Evolutionary conservation across 2,888 invertebrate species (phyloP), one percentile per base, ranked within the genome.

Genomic region (Actias luna): DNA sequence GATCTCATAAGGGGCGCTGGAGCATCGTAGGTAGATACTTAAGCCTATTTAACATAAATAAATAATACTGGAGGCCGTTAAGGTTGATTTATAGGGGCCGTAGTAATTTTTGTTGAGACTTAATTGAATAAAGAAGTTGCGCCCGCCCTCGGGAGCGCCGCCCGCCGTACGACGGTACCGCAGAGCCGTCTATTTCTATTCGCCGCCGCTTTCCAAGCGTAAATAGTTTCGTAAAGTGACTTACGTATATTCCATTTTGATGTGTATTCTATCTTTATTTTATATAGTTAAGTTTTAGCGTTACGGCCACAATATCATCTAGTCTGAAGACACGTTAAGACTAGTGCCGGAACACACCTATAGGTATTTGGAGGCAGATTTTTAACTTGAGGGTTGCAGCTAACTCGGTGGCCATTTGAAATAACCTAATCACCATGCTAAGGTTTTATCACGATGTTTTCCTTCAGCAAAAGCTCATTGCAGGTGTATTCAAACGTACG

Each of bases 41-140:
- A 83, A 80, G 80, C 79, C 79, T 85, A 80, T 85, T 86, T 87
- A 81, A 80, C 84, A 86, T 87, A 85, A 86, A 86, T 86, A 87
- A 84, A 85, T 86, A 85, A 87, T 82, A 82, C 79, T 72, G 74
- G 71, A 74, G 73, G 85, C 84, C 80, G 85, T 87, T 85, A 82
- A 76, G 77, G 66, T 74, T 85, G 85, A 87, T 85, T 85, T 84
- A 87, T 85, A 76, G 74, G 72, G 50, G 72, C 79, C 71, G 76
- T 77, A 80, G 84, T 85, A 83, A 83, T 85, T 85, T 86, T 85
- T 84, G 79, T 78, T 73, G 80, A 77, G 74, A 76, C 79, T 79
- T 84, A 87, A 86, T 86, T 85, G 84, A 85, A 85, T 82, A 85
- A 83, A 85, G 77, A 84, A 84, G 81, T 84, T 79, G 73, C 50